Percentiles rank a stretch among this genome's conserved stretches.
phyloP scores from a whole-genome alignment of 92 coral and sea anemone species.

The Ricordea florida region DNA sequence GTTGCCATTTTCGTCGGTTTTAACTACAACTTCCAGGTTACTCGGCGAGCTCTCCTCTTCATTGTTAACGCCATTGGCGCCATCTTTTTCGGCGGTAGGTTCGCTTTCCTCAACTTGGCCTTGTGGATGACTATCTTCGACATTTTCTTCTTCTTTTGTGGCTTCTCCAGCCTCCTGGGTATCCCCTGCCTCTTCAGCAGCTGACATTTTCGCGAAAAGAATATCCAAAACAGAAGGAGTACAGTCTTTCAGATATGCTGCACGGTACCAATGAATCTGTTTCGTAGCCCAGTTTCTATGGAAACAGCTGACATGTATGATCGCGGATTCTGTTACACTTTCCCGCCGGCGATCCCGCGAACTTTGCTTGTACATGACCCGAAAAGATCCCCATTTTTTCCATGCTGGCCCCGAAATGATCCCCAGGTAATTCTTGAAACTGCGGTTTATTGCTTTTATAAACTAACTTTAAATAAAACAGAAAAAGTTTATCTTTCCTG shows the following conservation, averaged over 20 bases:
- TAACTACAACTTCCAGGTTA: not conserved
- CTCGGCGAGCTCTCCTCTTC: not conserved
- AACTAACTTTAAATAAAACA: too few relatives aligned
- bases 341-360: too few relatives aligned
- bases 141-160: not conserved
- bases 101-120: not conserved
- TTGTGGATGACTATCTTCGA: not conserved
- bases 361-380: too few relatives aligned
- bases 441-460: too few relatives aligned
- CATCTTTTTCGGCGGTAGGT: slow-evolving; percentile 7
- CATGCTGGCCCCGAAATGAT: too few relatives aligned
- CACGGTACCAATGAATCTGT: too few relatives aligned
- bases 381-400: too few relatives aligned
- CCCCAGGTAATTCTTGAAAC: too few relatives aligned
- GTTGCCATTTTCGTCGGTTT: not conserved
- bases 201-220: slow-evolving; percentile 3
- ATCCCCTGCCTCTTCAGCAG: not conserved
- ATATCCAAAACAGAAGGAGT: too few relatives aligned
- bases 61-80: slow-evolving; percentile 1
- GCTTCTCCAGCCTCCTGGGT: not conserved
- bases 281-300: slow-evolving; percentile 6
- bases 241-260: too few relatives aligned
- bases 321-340: not conserved
- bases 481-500: too few relatives aligned
- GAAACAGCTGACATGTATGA: slow-evolving; percentile 23